Evolutionary conservation across 2,888 invertebrate genomes (phyloP).

Genomic region (Plebejus melissa): DNA sequence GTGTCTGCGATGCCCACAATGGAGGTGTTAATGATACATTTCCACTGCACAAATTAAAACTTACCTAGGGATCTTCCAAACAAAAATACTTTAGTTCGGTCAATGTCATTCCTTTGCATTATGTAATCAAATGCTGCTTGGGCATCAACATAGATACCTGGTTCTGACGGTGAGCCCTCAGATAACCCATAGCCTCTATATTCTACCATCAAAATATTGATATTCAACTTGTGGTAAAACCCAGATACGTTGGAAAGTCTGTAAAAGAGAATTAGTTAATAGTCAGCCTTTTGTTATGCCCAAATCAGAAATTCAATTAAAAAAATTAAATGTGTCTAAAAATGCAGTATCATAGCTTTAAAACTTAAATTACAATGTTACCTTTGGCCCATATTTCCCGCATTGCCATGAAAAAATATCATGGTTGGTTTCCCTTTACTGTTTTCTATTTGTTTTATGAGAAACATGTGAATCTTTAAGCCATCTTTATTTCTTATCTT

Average conservation of each 20-base stretch:
- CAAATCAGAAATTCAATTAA: neutral
- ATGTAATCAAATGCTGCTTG: constrained; percentile 92
- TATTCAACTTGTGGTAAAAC: constrained; percentile 87
- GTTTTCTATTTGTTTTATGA: constrained; percentile 86
- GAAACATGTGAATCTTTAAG: constrained; percentile 87
- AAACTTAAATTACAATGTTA: constrained; percentile 41
- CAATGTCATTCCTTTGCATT: constrained; percentile 88
- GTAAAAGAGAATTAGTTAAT: constrained; percentile 30
- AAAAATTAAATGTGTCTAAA: neutral
- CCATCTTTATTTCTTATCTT: constrained; percentile 84
- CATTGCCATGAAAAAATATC: constrained; percentile 96
- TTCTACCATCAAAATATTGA: constrained; percentile 95
- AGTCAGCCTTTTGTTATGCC: neutral
- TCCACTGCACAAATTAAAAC: constrained; percentile 31
- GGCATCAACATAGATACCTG: constrained; percentile 92
- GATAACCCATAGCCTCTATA: constrained; percentile 97
- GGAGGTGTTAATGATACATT: too few species aligned
- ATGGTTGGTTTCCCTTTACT: constrained; percentile 88
- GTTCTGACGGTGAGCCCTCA: constrained; percentile 91
- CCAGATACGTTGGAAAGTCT: constrained; percentile 93
- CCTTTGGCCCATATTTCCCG: constrained; percentile 97
- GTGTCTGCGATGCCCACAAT: too few species aligned
- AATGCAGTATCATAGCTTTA: neutral
- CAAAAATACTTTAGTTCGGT: constrained; percentile 89
- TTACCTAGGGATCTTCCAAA: constrained; percentile 93